Evolutionary conservation across 2,888 invertebrate genomes (phyloP).

Genomic region (Venustoraphidia nigricollis): DNA sequence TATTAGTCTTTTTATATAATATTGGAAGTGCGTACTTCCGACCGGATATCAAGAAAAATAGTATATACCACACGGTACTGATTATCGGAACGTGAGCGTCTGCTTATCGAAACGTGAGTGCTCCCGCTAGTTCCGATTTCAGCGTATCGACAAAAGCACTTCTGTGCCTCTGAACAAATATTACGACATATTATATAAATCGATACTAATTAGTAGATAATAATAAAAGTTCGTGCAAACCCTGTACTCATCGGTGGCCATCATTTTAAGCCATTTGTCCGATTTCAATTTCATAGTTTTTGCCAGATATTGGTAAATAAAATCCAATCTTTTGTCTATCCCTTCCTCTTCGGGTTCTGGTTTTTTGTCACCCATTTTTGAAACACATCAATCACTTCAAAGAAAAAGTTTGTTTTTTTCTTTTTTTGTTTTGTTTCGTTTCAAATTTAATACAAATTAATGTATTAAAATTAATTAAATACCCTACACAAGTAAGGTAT

Average conservation of each 20-base stretch:
- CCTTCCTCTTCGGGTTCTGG: constrained; percentile 17
- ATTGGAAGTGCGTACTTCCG: too few species aligned
- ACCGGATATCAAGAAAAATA: too few species aligned
- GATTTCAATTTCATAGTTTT: constrained; percentile 63
- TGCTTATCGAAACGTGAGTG: too few species aligned
- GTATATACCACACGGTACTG: too few species aligned
- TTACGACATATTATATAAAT: neutral
- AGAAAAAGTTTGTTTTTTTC: neutral
- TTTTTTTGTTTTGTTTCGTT: neutral
- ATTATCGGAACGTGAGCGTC: too few species aligned
- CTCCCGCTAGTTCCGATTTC: too few species aligned
- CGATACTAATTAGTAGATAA: neutral
- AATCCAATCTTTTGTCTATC: constrained; percentile 53
- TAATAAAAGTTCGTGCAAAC: constrained; percentile 25
- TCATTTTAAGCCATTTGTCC: constrained; percentile 81
- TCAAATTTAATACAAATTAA: neutral
- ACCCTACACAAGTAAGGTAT: neutral
- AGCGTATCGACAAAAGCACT: neutral
- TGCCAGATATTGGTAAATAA: constrained; percentile 57
- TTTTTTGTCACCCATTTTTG: constrained; percentile 22
- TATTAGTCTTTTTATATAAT: too few species aligned
- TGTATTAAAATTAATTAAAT: neutral
- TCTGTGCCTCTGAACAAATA: too few species aligned
- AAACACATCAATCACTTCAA: neutral
- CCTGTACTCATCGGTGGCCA: constrained; percentile 50